phyloP scores from a whole-genome alignment of 2,113 vertebrate genomes.

The Myrmophylax atrothorax region DNA sequence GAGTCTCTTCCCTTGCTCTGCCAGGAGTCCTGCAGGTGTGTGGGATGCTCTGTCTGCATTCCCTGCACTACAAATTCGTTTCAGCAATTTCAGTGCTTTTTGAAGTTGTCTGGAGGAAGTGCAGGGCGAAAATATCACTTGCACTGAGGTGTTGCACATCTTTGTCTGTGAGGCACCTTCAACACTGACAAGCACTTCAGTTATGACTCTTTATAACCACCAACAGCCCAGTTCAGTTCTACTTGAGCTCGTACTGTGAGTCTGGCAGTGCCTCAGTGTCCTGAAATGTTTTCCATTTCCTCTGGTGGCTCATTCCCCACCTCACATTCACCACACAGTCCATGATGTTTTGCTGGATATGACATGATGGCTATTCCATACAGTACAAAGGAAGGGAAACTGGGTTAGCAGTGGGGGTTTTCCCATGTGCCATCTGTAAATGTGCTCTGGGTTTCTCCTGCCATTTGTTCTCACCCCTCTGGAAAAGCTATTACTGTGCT shows the following conservation, averaged over 20 bases:
- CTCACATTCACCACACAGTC: rapidly evolving
- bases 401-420: background rate
- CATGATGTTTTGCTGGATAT: background rate
- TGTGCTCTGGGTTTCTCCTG: background rate
- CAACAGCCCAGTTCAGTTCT: background rate
- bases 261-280: background rate
- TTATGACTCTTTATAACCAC: background rate
- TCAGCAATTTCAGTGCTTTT: background rate
- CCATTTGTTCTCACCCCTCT: background rate
- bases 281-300: background rate
- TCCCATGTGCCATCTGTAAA: background rate
- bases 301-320: background rate
- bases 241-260: background rate
- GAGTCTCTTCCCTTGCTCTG: background rate
- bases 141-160: background rate
- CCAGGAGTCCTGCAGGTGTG: background rate
- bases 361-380: background rate
- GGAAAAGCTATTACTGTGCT: background rate
- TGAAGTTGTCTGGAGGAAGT: background rate
- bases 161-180: background rate
- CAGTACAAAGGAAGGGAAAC: background rate
- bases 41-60: background rate
- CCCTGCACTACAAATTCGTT: background rate
- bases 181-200: background rate
- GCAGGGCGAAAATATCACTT: background rate